Evolutionary conservation across 35 echinoderm and acorn worm species (phyloP).

Genomic region (Chiridota heheva): DNA sequence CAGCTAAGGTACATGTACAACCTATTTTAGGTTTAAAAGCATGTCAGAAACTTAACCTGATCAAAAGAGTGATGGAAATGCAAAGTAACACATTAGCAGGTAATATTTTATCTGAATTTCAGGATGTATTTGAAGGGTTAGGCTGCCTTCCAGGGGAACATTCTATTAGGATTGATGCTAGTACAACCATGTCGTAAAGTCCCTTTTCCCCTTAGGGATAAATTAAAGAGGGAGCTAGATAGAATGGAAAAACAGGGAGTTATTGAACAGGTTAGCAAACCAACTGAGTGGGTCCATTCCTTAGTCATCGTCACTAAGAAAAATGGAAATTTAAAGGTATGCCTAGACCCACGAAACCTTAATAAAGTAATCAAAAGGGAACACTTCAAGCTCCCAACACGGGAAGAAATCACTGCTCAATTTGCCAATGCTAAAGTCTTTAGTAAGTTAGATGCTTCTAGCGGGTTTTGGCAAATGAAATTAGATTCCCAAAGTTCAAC

Average conservation of each 20-base stretch:
- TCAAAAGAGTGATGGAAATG: conserved; percentile 25
- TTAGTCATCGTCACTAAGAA: conserved; percentile 45
- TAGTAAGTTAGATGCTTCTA: conserved; percentile 40
- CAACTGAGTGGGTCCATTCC: conserved; percentile 29
- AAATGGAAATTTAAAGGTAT: conserved; percentile 47
- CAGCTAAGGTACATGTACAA: conserved; percentile 31
- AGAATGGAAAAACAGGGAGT: conserved; percentile 62
- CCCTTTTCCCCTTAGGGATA: conserved; percentile 35
- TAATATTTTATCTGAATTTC: background rate
- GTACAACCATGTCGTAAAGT: conserved; percentile 42
- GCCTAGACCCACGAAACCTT: conserved; percentile 44
- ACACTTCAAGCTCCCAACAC: conserved; percentile 47
- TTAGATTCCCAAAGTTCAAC: conserved; percentile 39
- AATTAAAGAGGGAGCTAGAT: conserved; percentile 51
- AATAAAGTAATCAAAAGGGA: conserved; percentile 56
- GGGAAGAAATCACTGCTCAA: conserved; percentile 37
- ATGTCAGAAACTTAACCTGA: conserved; percentile 30
- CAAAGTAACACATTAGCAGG: background rate
- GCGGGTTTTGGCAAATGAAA: conserved; percentile 68
- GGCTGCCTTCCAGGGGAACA: conserved; percentile 47
- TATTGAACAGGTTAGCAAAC: conserved; percentile 36
- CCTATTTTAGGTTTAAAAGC: conserved; percentile 59
- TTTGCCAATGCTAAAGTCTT: conserved; percentile 50
- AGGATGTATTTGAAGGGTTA: conserved; percentile 45
- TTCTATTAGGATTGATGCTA: conserved; percentile 4